Evolutionary conservation across 2,113 vertebrate genomes (phyloP), one percentile per base, ranked within the genome.

Genomic region (Ctenomys sociabilis): DNA sequence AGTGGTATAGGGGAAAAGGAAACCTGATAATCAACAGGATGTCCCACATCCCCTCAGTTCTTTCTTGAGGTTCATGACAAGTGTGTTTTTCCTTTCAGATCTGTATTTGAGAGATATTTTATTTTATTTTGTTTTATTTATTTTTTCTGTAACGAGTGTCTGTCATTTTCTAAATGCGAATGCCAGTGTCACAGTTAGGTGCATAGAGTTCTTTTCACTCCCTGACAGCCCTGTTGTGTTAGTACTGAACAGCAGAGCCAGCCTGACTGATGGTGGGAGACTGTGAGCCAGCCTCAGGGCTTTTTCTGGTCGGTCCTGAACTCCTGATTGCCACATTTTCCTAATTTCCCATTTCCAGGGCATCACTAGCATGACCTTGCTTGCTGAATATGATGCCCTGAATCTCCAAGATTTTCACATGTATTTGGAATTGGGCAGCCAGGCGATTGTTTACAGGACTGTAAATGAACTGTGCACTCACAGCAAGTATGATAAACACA

Each of bases 291-390:
- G 99, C 99, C 99, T 81, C 91, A 80, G 98, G 99, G 98, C 98
- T 98, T 98, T 98, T 98, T 97, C 95, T 98, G 97, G 97, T 98
- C 98, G 98, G 96, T 95, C 97, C 98, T 97, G 97, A 98, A 96
- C 97, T 98, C 98, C 98, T 98, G 99, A 99, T 99, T 99, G 99
- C 99, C 98, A 99, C 98, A 91, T 98, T 98, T 99, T 98, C 98
- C 99, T 99, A 99, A 99, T 99, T 99, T 99, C 97, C 98, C 97
- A 98, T 99, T 99, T 99, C 99, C 99, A 99, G 98, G 98, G 98
- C 98, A 99, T 98, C 97, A 96, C 98, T 98, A 97, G 93, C 95
- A 94, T 99, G 99, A 99, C 99, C 99, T 98, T 98, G 97, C 98
- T 95, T 98, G 98, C 98, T 98, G 98, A 98, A 98, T 99, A 98